A percentile compares a stretch with the other conserved stretches of the same genome.
Conservation (phyloP, 2,888 invertebrate genomes). For the Thera britannica region DNA sequence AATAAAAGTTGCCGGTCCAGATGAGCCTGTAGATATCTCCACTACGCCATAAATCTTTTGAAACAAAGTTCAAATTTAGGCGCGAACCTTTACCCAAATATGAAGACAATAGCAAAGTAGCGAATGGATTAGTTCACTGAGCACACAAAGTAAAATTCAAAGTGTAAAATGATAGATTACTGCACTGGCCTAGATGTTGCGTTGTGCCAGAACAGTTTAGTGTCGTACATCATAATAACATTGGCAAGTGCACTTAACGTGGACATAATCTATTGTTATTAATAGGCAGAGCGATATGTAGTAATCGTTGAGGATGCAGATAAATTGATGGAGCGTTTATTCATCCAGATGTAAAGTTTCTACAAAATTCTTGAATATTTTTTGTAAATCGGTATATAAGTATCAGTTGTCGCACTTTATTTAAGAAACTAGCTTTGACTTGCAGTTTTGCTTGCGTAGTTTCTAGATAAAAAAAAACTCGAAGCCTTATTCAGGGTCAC, state of each 20-base stretch:
- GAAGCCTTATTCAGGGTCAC: too few relatives aligned
- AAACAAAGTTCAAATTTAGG: too few relatives aligned
- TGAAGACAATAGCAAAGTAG: too few relatives aligned
- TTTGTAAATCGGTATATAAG: not conserved
- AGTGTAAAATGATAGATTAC: slow-evolving; percentile 29
- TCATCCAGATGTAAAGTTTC: not conserved
- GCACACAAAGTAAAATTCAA: slow-evolving; percentile 2
- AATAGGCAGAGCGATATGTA: slow-evolving; percentile 44
- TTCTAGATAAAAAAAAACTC: too few relatives aligned
- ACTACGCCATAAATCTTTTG: too few relatives aligned
- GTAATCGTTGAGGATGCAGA: slow-evolving; percentile 34
- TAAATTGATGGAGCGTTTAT: not conserved
- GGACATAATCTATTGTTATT: slow-evolving; percentile 61
- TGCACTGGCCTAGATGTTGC: slow-evolving; percentile 28
- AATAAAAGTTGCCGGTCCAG: too few relatives aligned
- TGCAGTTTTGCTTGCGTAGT: too few relatives aligned
- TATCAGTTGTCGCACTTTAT: not conserved
- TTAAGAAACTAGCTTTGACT: not conserved
- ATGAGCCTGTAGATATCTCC: too few relatives aligned
- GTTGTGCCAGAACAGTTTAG: slow-evolving; percentile 37
- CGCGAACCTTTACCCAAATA: too few relatives aligned
- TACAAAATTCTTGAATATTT: not conserved
- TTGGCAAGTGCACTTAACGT: slow-evolving; percentile 58
- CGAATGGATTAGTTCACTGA: too few relatives aligned
- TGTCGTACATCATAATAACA: slow-evolving; percentile 54